A percentile compares a stretch with the other conserved stretches of the same genome.
Conservation (phyloP, 2,113 vertebrate species). For the Callithrix jacchus region DNA sequence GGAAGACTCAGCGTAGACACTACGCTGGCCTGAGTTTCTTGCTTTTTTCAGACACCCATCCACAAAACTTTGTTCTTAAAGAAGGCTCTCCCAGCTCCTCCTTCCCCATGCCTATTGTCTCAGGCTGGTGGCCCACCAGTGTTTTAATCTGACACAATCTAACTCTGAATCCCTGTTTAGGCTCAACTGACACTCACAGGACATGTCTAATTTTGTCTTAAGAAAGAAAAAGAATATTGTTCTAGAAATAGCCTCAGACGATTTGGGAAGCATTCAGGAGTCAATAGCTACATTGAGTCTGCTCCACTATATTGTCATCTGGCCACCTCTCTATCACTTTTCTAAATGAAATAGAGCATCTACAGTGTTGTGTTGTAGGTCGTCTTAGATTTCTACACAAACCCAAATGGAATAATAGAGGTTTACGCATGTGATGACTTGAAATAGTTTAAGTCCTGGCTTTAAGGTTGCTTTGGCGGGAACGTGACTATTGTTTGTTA, state of each 20-base stretch:
- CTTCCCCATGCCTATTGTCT: not conserved
- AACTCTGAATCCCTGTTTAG: not conserved
- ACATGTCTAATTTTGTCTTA: not conserved
- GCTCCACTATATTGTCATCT: not conserved
- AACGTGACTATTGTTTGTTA: conserved; percentile 61
- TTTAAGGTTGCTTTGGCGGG: conserved; percentile 12
- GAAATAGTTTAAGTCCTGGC: not conserved
- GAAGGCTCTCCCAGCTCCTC: fast-evolving
- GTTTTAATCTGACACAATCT: not conserved
- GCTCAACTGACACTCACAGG: not conserved
- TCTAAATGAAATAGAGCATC: not conserved
- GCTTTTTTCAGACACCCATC: not conserved
- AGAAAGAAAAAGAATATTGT: not conserved
- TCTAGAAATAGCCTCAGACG: not conserved
- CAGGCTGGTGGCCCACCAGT: no score
- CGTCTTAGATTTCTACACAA: not conserved
- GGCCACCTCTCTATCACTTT: not conserved
- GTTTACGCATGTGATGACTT: not conserved
- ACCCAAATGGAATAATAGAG: not conserved
- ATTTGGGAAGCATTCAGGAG: not conserved
- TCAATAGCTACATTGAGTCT: not conserved
- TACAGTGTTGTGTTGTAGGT: not conserved
- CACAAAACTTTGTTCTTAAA: not conserved
- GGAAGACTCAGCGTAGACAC: not conserved
- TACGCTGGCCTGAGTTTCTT: not conserved